Evolutionary conservation across 2,113 vertebrate genomes (phyloP), one percentile per base, ranked within the genome.

Genomic region (Pomatorhinus ruficollis): DNA sequence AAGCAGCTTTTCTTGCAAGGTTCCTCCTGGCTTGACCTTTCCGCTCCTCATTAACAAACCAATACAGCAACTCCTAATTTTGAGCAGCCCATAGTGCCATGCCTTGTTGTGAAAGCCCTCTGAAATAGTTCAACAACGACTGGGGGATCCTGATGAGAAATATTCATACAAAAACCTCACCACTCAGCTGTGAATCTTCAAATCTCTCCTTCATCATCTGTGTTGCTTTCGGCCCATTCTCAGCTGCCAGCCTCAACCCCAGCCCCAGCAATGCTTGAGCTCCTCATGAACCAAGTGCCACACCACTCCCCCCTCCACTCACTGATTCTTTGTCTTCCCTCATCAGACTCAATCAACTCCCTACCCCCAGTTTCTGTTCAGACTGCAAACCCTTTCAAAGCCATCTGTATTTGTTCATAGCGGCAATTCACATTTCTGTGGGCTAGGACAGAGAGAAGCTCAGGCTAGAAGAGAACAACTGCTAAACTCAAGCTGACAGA

Each of bases 271-370:
- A 30, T 1, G 1, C 45, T 5, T 1, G 1, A 24, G 40, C 37
- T 74, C n/a, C n/a, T 54, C 60, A 53, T 1, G 2, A 69, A 25
- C 30, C 4, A 8, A 71, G 28, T 21, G 13, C 15, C 50, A 44
- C n/a, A 52, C 31, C 7, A 6, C 54, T 69, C 16, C 15, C 1
- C 1, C 1, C 24, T 65, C n/a, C 27, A 21, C 18, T 37, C 39
- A 27, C 19, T 3, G 3, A 16, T 16, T 60, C 31, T 47, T 40
- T 40, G 24, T 31, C n/a, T 61, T 49, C 37, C 28, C 37, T n/a
- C 2, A 3, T 20, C 2, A 1, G 28, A 59, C 19, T 28, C 10
- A 0, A n/a, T 13, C 28, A 37, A 23, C 0, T 10, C 6, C 5
- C 19, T 31, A 14, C 17, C 6, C 12, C 8, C 52, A 54, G 49